These are phyloP conservation scores for Hoplostethus atlanticus DNA, from an alignment of 2,797 vertebrate genomes.

Conservation along the genomic window DNA sequence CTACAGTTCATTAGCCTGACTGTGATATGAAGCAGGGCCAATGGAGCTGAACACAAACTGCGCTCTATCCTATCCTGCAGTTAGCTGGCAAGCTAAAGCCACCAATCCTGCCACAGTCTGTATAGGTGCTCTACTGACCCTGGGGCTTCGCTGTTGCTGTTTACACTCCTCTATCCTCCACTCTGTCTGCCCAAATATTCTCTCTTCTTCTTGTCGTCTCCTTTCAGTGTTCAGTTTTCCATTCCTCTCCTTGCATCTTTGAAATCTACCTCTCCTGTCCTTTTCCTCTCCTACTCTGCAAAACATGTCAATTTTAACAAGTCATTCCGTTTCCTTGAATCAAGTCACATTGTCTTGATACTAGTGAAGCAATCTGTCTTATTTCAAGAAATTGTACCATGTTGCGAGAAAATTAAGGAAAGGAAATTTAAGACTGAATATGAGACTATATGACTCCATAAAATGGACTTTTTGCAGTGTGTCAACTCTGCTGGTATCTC, in stretches of 20 bases:
- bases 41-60: constrained; percentile 53
- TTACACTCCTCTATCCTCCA: constrained; percentile 15
- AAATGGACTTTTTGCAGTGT: too few relatives aligned
- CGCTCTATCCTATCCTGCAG: constrained; percentile 58
- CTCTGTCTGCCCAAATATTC: constrained; percentile 4
- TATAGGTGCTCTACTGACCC: constrained; percentile 18
- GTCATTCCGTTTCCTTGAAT: too few relatives aligned
- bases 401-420: too few relatives aligned
- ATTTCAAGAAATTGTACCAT: too few relatives aligned
- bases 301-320: too few relatives aligned
- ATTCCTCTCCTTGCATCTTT: background rate
- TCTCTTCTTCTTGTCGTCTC: constrained; percentile 13
- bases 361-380: too few relatives aligned
- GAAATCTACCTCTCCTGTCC: constrained; percentile 13
- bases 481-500: background rate
- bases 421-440: too few relatives aligned
- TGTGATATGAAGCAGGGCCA: constrained; percentile 62
- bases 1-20: constrained; percentile 52
- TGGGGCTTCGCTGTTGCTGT: constrained; percentile 3
- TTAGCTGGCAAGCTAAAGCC: constrained; percentile 18
- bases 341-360: too few relatives aligned
- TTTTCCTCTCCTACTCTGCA: background rate
- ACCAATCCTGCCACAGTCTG: constrained; percentile 2
- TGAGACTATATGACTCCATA: too few relatives aligned
- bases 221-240: background rate